These are phyloP conservation scores for fruit fly (Drosophila melanogaster) DNA, from an alignment of 1,140 invertebrate species.

Conservation along the genomic window DNA sequence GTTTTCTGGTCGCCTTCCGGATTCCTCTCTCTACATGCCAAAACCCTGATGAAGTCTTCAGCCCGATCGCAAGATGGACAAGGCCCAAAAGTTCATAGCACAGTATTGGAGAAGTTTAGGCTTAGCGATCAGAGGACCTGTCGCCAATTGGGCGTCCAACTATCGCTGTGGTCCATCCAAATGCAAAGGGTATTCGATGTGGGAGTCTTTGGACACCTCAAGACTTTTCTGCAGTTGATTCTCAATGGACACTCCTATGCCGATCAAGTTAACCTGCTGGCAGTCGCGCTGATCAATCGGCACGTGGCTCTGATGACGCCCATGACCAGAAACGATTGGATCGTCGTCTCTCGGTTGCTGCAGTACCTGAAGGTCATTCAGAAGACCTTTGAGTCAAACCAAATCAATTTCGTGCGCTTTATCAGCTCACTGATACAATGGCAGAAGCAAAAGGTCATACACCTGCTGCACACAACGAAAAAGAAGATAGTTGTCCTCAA, in stretches of 20 bases:
- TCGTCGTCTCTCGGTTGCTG: slow-evolving; percentile 50
- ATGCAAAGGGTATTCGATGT: slow-evolving; percentile 34
- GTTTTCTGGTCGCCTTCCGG: slow-evolving; percentile 51
- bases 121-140: slow-evolving; percentile 39
- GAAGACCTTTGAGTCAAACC: slow-evolving; percentile 63
- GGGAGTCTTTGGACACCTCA: slow-evolving; percentile 54
- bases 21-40: slow-evolving; percentile 54
- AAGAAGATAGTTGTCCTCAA: slow-evolving; percentile 85
- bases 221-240: slow-evolving; percentile 51
- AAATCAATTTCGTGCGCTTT: slow-evolving; percentile 45
- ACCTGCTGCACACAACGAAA: slow-evolving; percentile 82
- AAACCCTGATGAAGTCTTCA: slow-evolving; percentile 47
- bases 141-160: slow-evolving; percentile 57
- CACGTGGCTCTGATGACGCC: slow-evolving; percentile 41
- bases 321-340: slow-evolving; percentile 30
- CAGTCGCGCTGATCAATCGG: slow-evolving; percentile 53
- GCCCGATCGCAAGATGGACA: slow-evolving; percentile 4
- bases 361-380: slow-evolving; percentile 61
- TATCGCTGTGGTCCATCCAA: slow-evolving; percentile 57
- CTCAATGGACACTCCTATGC: slow-evolving; percentile 49
- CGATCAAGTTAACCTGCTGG: slow-evolving; percentile 36
- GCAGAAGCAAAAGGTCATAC: slow-evolving; percentile 68
- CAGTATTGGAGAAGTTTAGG: slow-evolving; percentile 46
- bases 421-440: slow-evolving; percentile 54
- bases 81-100: background rate